Base-by-base conservation (phyloP, 2,888 invertebrate species). In the Thysanoteuthis rhombus region DNA sequence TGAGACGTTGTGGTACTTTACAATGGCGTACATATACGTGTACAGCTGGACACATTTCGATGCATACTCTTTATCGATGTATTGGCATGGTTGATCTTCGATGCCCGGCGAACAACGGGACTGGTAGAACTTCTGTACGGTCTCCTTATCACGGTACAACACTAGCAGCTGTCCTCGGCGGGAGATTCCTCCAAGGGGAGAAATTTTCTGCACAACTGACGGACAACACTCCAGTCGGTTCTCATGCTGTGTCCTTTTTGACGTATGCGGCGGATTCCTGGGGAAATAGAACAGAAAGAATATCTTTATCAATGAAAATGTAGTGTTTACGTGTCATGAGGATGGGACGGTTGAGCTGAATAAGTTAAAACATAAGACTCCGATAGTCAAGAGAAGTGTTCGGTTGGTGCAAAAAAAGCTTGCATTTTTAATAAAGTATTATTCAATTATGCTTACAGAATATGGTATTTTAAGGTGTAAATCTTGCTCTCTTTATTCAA, bases 31-130 rank as follows among this genome's bases (percentile, higher is more conserved):
- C 8, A 98, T 98, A 97, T 98, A 98, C 92, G 98, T 98, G 97
- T 98, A 98, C 97, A 98, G 98, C 97, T 99, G 98, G 92, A 98
- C 98, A 97, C 99, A 99, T 96, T 97, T 97, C n/a, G 98, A 98
- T 94, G 98, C 98, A 93, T 98, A 97, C 94, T 98, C 97, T n/a
- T 98, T 97, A 97, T 98, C 98, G 96, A 98, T 97, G 97, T 98
- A 98, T 94, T 98, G 97, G 96, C 99, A 99, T 6, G 98, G 98
- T 95, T 97, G 98, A 96, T 98, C 98, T 95, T 98, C 98, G 93
- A 98, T 98, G 93, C 98, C 98, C 47, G 98, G 97, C 89, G 98
- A 98, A 97, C 99, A 99, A 58, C 98, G 98, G 94, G 98, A 97
- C 97, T 98, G 98, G 97, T 98, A 98, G 96, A 99, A 98, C 94